Evolutionary conservation across 2,888 invertebrate genomes (phyloP).

Genomic region (Oegoconia quadripuncta): DNA sequence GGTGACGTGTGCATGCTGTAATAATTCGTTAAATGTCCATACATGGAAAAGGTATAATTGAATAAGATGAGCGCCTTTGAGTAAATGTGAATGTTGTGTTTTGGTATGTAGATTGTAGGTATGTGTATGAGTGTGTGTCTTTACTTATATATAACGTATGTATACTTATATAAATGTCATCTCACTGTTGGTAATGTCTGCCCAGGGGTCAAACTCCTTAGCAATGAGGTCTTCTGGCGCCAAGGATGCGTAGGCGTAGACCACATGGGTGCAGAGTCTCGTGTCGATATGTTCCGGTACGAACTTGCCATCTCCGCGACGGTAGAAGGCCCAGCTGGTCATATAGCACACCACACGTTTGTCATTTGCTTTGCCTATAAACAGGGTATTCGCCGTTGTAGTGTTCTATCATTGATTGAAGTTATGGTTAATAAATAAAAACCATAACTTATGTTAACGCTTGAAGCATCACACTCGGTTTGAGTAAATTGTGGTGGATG

Average conservation of each 20-base stretch:
- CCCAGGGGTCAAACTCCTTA: slow-evolving; percentile 92
- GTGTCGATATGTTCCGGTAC: slow-evolving; percentile 91
- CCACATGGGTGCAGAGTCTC: slow-evolving; percentile 90
- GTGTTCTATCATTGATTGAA: background rate
- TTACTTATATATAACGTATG: too few species aligned
- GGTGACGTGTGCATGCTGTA: too few species aligned
- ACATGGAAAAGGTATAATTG: too few species aligned
- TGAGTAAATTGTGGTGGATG: too few species aligned
- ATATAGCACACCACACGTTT: slow-evolving; percentile 88
- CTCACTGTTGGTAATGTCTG: slow-evolving; percentile 91
- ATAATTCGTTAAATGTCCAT: too few species aligned
- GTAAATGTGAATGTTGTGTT: too few species aligned
- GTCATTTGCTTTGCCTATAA: slow-evolving; percentile 58
- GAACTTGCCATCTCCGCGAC: slow-evolving; percentile 90
- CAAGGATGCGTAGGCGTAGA: slow-evolving; percentile 94
- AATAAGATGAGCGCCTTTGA: too few species aligned
- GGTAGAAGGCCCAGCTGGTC: slow-evolving; percentile 93
- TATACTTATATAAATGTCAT: slow-evolving; percentile 8
- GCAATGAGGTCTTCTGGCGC: slow-evolving; percentile 88
- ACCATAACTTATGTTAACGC: background rate
- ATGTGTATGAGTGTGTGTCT: too few species aligned
- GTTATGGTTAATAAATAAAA: background rate
- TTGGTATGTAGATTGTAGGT: too few species aligned
- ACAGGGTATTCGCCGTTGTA: background rate
- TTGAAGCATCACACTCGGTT: background rate